phyloP scores from a whole-genome alignment of 2,888 invertebrate species.

The Agonopterix arenella region DNA sequence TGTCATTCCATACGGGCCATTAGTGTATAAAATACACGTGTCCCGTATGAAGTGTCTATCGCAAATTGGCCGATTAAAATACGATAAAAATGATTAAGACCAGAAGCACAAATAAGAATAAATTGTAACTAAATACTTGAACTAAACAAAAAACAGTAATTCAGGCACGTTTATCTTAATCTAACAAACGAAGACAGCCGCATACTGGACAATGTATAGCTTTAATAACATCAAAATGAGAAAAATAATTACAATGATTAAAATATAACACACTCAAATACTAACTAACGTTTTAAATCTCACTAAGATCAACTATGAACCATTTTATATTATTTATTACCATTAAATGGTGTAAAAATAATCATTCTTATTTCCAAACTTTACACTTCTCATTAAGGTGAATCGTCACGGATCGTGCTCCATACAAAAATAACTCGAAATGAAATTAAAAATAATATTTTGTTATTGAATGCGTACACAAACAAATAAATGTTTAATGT shows the following conservation, averaged over 20 bases:
- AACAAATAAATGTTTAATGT: not conserved
- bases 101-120: constrained; percentile 11
- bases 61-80: not conserved
- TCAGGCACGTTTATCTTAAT: constrained; percentile 66
- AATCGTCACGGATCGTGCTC: too few relatives aligned
- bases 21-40: not conserved
- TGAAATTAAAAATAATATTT: too few relatives aligned
- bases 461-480: not conserved
- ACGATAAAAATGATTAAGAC: constrained; percentile 3
- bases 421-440: not conserved
- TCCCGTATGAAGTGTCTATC: not conserved
- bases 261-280: not conserved
- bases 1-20: constrained; percentile 6
- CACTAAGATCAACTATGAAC: constrained; percentile 11
- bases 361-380: too few relatives aligned
- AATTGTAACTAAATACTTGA: constrained; percentile 27
- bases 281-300: constrained; percentile 13
- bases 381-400: too few relatives aligned
- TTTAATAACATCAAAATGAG: too few relatives aligned
- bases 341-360: not conserved
- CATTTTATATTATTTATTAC: not conserved
- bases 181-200: constrained; percentile 28
- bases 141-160: constrained; percentile 32
- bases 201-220: too few relatives aligned
- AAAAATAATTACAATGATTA: too few relatives aligned